A percentile compares a stretch with the other conserved stretches of the same genome.
phyloP scores from a whole-genome alignment of 2,113 vertebrate species.

The Eptesicus fuscus region DNA sequence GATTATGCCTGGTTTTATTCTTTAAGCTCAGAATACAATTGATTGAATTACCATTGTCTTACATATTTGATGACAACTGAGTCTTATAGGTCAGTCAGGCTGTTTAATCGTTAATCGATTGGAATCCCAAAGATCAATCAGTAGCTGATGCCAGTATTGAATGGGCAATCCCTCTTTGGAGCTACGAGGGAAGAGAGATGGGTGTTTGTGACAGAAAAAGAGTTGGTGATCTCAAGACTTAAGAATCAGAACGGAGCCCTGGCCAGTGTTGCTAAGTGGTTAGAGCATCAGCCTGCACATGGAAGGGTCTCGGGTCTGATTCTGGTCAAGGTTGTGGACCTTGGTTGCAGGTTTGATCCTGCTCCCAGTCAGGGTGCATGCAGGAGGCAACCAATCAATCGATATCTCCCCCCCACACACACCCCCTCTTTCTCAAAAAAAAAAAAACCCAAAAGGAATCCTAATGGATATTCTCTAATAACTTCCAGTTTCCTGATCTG shows the following conservation, averaged over 20 bases:
- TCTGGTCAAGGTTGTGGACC: too few relatives aligned
- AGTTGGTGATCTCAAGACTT: background rate
- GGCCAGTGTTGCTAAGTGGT: too few relatives aligned
- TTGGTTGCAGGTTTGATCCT: too few relatives aligned
- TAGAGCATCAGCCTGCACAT: too few relatives aligned
- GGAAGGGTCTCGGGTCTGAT: too few relatives aligned
- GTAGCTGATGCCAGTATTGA: background rate
- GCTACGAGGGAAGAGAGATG: background rate
- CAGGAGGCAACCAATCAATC: too few relatives aligned
- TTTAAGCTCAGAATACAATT: background rate
- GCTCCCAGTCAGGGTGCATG: too few relatives aligned
- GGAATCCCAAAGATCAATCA: background rate
- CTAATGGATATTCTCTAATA: background rate
- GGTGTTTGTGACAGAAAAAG: background rate
- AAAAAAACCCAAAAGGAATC: too few relatives aligned
- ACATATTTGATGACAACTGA: background rate
- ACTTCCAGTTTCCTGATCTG: background rate
- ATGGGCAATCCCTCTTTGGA: background rate
- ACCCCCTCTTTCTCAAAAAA: too few relatives aligned
- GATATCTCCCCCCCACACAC: too few relatives aligned
- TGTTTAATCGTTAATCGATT: background rate
- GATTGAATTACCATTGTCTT: background rate
- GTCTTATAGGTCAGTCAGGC: background rate
- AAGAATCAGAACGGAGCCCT: background rate
- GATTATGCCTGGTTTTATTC: background rate